These are phyloP conservation scores for Onychomys torridus DNA, from an alignment of 2,797 vertebrate genomes.

Conservation along the genomic window DNA sequence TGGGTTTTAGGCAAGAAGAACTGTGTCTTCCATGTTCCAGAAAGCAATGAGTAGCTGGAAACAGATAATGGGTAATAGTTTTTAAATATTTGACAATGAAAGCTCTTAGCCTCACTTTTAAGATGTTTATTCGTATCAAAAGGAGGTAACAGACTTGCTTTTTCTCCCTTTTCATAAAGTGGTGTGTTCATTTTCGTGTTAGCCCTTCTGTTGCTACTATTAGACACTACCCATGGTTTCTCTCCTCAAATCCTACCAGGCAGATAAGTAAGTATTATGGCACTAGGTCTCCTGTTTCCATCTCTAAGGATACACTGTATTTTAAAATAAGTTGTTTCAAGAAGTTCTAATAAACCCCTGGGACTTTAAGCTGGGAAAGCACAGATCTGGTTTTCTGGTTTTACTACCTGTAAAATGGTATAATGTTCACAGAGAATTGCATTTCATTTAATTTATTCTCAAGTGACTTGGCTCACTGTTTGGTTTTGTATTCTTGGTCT, in stretches of 20 bases:
- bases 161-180: slow-evolving; percentile 4
- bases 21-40: neutral
- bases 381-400: slow-evolving; percentile 57
- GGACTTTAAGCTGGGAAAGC: slow-evolving; percentile 50
- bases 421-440: slow-evolving; percentile 65
- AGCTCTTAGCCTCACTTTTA: neutral
- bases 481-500: slow-evolving; percentile 38
- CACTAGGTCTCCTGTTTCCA: slow-evolving; percentile 9
- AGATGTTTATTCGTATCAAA: slow-evolving; percentile 54
- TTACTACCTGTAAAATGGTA: slow-evolving; percentile 62
- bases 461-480: slow-evolving; percentile 28
- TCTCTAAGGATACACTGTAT: slow-evolving; percentile 2
- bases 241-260: slow-evolving; percentile 51
- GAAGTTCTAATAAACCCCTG: slow-evolving; percentile 52
- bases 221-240: slow-evolving; percentile 4
- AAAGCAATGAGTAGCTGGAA: neutral
- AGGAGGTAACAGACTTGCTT: neutral
- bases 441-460: slow-evolving; percentile 64
- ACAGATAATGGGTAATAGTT: neutral
- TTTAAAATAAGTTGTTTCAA: slow-evolving; percentile 62
- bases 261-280: slow-evolving; percentile 5
- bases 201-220: slow-evolving; percentile 19
- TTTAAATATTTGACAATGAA: slow-evolving; percentile 34
- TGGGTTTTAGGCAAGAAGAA: neutral
- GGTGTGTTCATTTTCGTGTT: slow-evolving; percentile 12